phyloP scores from a whole-genome alignment of 2,797 vertebrate genomes.

The Acipenser transmontanus region DNA sequence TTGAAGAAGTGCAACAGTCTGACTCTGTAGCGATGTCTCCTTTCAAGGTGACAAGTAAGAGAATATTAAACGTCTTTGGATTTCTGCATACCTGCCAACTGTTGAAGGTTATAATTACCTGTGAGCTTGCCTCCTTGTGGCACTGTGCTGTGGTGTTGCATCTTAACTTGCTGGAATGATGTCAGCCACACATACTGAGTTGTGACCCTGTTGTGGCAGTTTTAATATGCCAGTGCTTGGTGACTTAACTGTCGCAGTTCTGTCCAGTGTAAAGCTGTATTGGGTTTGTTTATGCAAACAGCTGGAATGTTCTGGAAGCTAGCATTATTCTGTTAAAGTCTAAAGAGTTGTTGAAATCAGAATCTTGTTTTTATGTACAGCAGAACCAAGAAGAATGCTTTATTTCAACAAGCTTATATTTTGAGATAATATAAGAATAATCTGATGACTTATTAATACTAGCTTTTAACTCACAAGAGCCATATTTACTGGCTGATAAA shows the following conservation, averaged over 20 bases:
- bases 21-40: neutral
- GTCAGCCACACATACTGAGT: neutral
- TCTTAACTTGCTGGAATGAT: neutral
- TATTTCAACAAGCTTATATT: no score
- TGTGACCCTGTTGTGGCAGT: neutral
- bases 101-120: slow-evolving; percentile 6
- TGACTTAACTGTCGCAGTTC: neutral
- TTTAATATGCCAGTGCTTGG: neutral
- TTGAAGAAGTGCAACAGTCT: neutral
- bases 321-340: no score
- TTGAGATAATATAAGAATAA: no score
- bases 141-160: neutral
- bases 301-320: no score
- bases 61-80: neutral
- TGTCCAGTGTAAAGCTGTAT: neutral
- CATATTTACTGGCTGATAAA: no score
- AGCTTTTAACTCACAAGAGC: no score
- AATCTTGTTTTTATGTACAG: no score
- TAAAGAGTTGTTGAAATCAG: no score
- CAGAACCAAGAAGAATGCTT: no score
- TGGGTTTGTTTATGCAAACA: no score
- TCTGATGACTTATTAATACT: no score
- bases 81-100: slow-evolving; percentile 1
- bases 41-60: neutral
- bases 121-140: neutral